Evolutionary conservation across 2,888 invertebrate species (phyloP), one percentile per base, ranked within the genome.

Genomic region (Tuberolachnus salignus): DNA sequence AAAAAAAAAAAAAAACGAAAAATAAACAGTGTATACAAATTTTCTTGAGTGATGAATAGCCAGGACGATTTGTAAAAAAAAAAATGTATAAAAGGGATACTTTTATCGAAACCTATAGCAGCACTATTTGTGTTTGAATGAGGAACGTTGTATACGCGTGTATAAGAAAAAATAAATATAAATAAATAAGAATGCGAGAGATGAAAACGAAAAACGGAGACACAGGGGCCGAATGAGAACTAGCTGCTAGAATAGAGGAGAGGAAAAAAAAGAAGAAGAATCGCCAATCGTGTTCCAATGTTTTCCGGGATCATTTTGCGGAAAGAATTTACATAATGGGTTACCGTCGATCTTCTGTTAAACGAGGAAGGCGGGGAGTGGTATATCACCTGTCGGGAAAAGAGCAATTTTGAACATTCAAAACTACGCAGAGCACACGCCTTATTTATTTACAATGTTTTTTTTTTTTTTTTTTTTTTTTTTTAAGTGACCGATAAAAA

Each of bases 21-120:
- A 66, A 57, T 46, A 14, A 66, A 75, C 75, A 75, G 75, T 67
- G 66, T 75, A 75, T 67, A 75, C 75, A 75, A 75, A 75, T 75
- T 75, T 75, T 26, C 57, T 55, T 21, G 57, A 67, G 75, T 67
- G 75, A 75, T 75, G 75, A 75, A 75, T 75, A 75, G 75, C 75
- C 46, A 46, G 57, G 44, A 75, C 75, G 75, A 75, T 75, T 67
- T 75, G 75, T 75, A 55, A 46, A 67, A 75, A 67, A 67, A 67
- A 67, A 66, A 75, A n/a, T n/a, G n/a, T n/a, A n/a, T n/a, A n/a
- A 75, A 75, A 75, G 67, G 57, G 75, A 67, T 66, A 67, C 66
- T 57, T 75, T 75, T 67, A 75, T 75, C 75, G 75, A 59, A 75
- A 75, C 66, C 64, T 67, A 75, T 75, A 75, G 49, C 75, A 75